A percentile compares a stretch with the other conserved stretches of the same genome.
phyloP scores from a whole-genome alignment of 2,888 invertebrate species.

The Xiphydria camelus region DNA sequence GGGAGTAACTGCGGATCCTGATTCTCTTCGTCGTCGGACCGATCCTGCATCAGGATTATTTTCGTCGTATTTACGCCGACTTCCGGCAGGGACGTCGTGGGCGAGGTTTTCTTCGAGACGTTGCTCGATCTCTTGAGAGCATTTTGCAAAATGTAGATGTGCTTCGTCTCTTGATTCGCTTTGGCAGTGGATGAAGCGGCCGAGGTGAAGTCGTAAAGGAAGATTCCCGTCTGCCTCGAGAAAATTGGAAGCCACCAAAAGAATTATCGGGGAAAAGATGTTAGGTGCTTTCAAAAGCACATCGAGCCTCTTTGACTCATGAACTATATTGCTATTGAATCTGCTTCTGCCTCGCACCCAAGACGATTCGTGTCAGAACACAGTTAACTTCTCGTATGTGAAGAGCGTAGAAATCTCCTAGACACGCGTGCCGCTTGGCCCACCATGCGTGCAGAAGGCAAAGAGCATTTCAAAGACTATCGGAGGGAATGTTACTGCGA shows the following conservation, averaged over 20 bases:
- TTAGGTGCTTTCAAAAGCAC: no score
- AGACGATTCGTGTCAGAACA: conserved; percentile 42
- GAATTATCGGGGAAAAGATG: not conserved
- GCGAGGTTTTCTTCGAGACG: conserved; percentile 22
- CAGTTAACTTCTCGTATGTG: conserved; percentile 54
- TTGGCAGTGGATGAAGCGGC: conserved; percentile 45
- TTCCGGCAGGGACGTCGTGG: conserved; percentile 10
- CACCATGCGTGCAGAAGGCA: conserved; percentile 39
- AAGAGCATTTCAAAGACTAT: conserved; percentile 22
- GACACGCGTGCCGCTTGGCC: conserved; percentile 39
- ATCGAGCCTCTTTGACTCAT: no score
- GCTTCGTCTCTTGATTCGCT: conserved; percentile 50
- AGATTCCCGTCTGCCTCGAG: conserved; percentile 45
- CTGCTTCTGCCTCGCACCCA: not conserved
- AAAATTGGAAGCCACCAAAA: not conserved
- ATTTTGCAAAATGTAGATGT: conserved; percentile 50
- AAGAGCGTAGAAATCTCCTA: conserved; percentile 45
- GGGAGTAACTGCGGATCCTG: not conserved
- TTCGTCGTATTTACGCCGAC: conserved; percentile 17
- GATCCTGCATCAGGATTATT: conserved; percentile 35
- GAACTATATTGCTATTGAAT: no score
- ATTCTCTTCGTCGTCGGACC: conserved; percentile 32
- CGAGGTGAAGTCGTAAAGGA: conserved; percentile 53
- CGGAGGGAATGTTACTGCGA: conserved; percentile 45
- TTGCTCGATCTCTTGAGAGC: conserved; percentile 37